A percentile compares a stretch with the other conserved stretches of the same genome.
phyloP scores from a whole-genome alignment of 2,888 invertebrate genomes.

The Stenoptilia bipunctidactyla region DNA sequence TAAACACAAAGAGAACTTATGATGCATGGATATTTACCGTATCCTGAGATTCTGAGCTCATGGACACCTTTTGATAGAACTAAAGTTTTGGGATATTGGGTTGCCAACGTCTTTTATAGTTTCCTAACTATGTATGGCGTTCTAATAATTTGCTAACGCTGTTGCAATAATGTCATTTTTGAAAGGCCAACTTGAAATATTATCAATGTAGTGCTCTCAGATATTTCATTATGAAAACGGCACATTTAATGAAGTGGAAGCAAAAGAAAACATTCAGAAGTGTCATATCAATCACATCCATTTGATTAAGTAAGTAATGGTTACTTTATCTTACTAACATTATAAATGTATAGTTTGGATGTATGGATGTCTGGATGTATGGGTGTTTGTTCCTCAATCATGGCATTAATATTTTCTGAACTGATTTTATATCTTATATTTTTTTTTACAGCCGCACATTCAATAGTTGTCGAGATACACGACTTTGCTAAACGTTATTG shows the following conservation, averaged over 20 bases:
- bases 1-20: conserved; percentile 25
- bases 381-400: no score
- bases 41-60: conserved; percentile 52
- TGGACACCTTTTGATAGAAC: conserved; percentile 48
- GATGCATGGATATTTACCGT: conserved; percentile 26
- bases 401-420: no score
- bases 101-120: conserved; percentile 28
- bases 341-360: no score
- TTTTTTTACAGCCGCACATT: no score
- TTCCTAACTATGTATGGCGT: conserved; percentile 44
- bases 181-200: conserved; percentile 41
- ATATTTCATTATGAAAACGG: conserved; percentile 28
- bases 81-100: conserved; percentile 35
- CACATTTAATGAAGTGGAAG: conserved; percentile 22
- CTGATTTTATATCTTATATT: no score
- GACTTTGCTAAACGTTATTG: no score
- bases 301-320: conserved; percentile 34
- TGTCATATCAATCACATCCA: conserved; percentile 38
- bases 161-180: conserved; percentile 50
- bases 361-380: no score
- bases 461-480: no score
- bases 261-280: conserved; percentile 28
- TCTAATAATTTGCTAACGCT: conserved; percentile 41
- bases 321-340: neutral
- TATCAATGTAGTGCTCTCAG: conserved; percentile 34